Evolutionary conservation across 2,113 vertebrate species (phyloP).

Genomic region (Synchiropus splendidus): DNA sequence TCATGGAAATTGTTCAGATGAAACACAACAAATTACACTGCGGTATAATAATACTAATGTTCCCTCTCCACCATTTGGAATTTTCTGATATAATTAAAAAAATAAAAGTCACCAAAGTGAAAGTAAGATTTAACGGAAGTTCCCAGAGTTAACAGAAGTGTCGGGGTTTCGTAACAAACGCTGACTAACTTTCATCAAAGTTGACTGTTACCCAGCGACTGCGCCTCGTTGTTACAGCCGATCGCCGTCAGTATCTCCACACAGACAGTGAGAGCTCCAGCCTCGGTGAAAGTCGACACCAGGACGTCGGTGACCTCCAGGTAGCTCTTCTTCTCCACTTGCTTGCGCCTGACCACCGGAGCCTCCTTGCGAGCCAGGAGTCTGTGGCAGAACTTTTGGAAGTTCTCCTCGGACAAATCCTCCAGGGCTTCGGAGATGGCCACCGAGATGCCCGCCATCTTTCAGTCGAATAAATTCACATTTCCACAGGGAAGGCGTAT

Average conservation of each 20-base stretch:
- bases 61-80: too few species aligned
- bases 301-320: conserved; percentile 13
- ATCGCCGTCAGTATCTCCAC: conserved; percentile 5
- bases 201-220: not conserved
- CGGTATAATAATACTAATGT: too few species aligned
- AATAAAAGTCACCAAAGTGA: too few species aligned
- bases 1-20: too few species aligned
- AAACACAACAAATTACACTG: too few species aligned
- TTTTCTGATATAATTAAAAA: not conserved
- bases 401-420: not conserved
- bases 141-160: too few species aligned
- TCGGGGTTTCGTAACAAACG: too few species aligned
- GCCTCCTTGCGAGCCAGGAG: conserved; percentile 12
- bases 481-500: too few species aligned
- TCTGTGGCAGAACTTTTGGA: conserved; percentile 8
- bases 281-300: conserved; percentile 9
- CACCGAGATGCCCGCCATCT: not conserved
- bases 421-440: not conserved
- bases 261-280: not conserved
- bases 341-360: conserved; percentile 4
- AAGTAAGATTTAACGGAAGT: too few species aligned
- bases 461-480: not conserved
- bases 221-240: not conserved
- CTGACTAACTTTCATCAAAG: too few species aligned
- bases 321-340: not conserved